A percentile compares a stretch with the other conserved stretches of the same genome.
Evolutionary conservation across 2,113 vertebrate species (phyloP).

Genomic region (Hippocampus mohnikei): DNA sequence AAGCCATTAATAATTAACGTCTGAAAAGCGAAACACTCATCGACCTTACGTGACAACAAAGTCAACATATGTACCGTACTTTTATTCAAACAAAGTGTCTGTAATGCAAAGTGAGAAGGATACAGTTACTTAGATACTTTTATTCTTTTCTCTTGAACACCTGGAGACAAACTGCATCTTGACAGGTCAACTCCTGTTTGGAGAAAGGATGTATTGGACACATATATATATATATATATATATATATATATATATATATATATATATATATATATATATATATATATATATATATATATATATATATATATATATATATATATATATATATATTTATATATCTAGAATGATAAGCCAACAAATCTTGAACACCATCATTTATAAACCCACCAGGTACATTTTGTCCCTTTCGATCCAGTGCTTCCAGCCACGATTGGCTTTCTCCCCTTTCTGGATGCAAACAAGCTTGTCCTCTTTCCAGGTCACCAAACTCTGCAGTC

Average conservation of each 20-base stretch:
- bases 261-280: background rate
- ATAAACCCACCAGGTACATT: slow-evolving; percentile 78
- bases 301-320: too few relatives aligned
- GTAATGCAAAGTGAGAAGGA: background rate
- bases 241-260: too few relatives aligned
- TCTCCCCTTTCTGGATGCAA: slow-evolving; percentile 87
- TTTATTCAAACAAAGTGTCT: background rate
- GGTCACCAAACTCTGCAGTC: slow-evolving; percentile 76
- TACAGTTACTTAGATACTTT: background rate
- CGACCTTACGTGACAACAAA: background rate
- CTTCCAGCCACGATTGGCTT: slow-evolving; percentile 87
- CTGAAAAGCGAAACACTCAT: background rate
- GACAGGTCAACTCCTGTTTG: slow-evolving; percentile 83
- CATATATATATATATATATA: background rate
- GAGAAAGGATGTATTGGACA: slow-evolving; percentile 1
- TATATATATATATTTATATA: too few relatives aligned
- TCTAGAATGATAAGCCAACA: background rate
- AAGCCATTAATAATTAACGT: background rate
- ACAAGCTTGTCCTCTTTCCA: slow-evolving; percentile 86
- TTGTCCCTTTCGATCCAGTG: slow-evolving; percentile 86
- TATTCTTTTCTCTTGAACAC: slow-evolving; percentile 82
- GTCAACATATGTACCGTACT: background rate
- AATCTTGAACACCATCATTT: too few relatives aligned
- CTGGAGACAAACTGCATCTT: slow-evolving; percentile 82
- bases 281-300: too few relatives aligned